These are phyloP conservation scores for Bhutanitis thaidina DNA, from an alignment of 2,888 invertebrate genomes.

Conservation along the genomic window DNA sequence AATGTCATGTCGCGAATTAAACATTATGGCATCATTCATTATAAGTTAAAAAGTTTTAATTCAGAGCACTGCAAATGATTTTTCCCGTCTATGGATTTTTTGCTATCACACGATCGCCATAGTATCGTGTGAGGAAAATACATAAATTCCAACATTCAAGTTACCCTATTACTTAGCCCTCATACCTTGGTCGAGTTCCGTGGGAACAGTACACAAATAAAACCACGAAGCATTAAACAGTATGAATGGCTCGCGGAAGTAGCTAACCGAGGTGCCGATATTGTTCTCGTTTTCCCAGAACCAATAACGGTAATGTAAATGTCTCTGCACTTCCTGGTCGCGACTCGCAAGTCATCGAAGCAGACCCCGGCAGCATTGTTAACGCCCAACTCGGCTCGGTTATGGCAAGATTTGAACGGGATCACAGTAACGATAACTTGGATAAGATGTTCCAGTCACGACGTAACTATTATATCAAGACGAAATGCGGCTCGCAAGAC, in stretches of 20 bases:
- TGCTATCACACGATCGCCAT: no score
- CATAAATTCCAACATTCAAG: neutral
- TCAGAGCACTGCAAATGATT: no score
- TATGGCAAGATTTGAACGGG: slow-evolving; percentile 50
- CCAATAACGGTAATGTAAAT: slow-evolving; percentile 70
- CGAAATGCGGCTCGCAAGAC: slow-evolving; percentile 47
- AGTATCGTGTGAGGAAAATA: no score
- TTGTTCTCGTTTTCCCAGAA: slow-evolving; percentile 61
- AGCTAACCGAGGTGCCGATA: slow-evolving; percentile 44
- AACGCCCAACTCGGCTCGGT: slow-evolving; percentile 50
- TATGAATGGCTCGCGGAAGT: slow-evolving; percentile 44
- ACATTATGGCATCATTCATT: slow-evolving; percentile 3
- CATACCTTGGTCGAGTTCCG: slow-evolving; percentile 25
- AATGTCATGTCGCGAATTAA: slow-evolving; percentile 42
- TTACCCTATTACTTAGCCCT: slow-evolving; percentile 13
- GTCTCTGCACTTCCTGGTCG: slow-evolving; percentile 62
- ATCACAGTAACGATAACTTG: slow-evolving; percentile 54
- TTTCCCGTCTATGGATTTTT: no score
- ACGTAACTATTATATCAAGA: slow-evolving; percentile 45
- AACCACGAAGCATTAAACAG: slow-evolving; percentile 31
- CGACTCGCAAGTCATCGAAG: slow-evolving; percentile 36
- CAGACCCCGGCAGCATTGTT: slow-evolving; percentile 50
- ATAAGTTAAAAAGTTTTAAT: no score
- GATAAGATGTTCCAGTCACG: slow-evolving; percentile 69
- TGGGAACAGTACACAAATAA: slow-evolving; percentile 26